These are phyloP conservation scores for Bactericera cockerelli DNA, from an alignment of 1,140 invertebrate species.

Conservation along the genomic window DNA sequence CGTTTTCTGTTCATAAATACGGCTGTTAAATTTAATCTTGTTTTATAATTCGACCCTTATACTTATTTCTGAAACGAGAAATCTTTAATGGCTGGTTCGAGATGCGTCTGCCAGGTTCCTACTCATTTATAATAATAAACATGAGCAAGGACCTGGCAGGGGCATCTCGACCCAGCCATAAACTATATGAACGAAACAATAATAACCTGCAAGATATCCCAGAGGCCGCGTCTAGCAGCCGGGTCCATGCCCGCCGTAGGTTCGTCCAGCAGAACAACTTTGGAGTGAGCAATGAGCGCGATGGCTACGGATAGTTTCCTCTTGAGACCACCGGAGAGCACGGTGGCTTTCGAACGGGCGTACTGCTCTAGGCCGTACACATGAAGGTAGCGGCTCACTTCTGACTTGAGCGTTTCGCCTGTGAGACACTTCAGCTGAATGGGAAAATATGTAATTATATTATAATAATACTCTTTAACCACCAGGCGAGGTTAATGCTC, in stretches of 20 bases:
- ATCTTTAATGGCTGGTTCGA: too few relatives aligned
- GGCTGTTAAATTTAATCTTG: too few relatives aligned
- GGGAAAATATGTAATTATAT: too few relatives aligned
- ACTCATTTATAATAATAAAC: too few relatives aligned
- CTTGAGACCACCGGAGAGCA: slow-evolving; percentile 51
- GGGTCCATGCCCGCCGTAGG: slow-evolving; percentile 40
- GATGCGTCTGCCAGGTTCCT: too few relatives aligned
- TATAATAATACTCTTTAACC: too few relatives aligned
- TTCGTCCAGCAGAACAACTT: slow-evolving; percentile 63
- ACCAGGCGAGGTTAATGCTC: too few relatives aligned
- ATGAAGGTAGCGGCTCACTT: slow-evolving; percentile 32
- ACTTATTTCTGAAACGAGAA: too few relatives aligned
- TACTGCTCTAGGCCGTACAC: slow-evolving; percentile 41
- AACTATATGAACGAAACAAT: slow-evolving; percentile 19
- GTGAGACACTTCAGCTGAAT: slow-evolving; percentile 39
- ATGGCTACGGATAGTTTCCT: slow-evolving; percentile 47
- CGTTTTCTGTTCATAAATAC: too few relatives aligned
- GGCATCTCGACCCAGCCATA: too few relatives aligned
- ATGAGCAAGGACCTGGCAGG: too few relatives aligned
- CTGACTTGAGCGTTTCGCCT: slow-evolving; percentile 26
- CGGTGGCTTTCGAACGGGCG: slow-evolving; percentile 31
- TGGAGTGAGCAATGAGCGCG: slow-evolving; percentile 36
- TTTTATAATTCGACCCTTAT: too few relatives aligned
- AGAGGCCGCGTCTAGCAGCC: slow-evolving; percentile 39
- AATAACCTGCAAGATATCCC: slow-evolving; percentile 34